Evolutionary conservation across 2,888 invertebrate genomes (phyloP).

Genomic region (Blastobasis adustella): DNA sequence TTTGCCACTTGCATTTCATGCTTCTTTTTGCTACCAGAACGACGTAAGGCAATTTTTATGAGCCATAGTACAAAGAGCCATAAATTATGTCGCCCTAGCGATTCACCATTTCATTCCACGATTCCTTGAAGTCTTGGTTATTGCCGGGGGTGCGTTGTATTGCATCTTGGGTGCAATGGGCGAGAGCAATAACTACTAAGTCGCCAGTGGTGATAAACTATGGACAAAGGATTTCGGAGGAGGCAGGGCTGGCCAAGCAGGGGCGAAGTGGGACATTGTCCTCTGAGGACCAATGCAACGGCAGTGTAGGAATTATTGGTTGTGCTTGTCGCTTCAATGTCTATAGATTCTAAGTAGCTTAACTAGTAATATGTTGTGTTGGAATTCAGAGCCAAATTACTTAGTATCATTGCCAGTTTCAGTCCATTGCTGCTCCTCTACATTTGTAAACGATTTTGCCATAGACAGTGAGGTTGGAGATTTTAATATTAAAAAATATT

Average conservation of each 20-base stretch:
- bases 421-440: no score
- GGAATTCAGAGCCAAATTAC: no score
- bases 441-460: no score
- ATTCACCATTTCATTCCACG: constrained; percentile 28
- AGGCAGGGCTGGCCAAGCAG: neutral
- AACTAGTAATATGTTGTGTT: no score
- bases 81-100: constrained; percentile 34
- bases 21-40: neutral
- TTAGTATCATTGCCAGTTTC: no score
- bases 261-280: neutral
- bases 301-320: neutral
- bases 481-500: no score
- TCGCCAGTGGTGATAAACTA: constrained; percentile 48
- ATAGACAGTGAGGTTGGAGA: no score
- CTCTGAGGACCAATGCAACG: neutral
- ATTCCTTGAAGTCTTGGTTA: constrained; percentile 35
- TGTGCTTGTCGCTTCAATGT: no score
- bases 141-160: constrained; percentile 46
- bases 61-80: constrained; percentile 9
- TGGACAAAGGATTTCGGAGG: constrained; percentile 46
- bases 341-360: no score
- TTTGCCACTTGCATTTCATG: no score
- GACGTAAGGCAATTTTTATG: neutral
- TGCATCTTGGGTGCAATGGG: constrained; percentile 30
- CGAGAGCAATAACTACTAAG: constrained; percentile 55